Evolutionary conservation across 2,888 invertebrate species (phyloP), one percentile per base, ranked within the genome.

Genomic region (Metellina segmentata): DNA sequence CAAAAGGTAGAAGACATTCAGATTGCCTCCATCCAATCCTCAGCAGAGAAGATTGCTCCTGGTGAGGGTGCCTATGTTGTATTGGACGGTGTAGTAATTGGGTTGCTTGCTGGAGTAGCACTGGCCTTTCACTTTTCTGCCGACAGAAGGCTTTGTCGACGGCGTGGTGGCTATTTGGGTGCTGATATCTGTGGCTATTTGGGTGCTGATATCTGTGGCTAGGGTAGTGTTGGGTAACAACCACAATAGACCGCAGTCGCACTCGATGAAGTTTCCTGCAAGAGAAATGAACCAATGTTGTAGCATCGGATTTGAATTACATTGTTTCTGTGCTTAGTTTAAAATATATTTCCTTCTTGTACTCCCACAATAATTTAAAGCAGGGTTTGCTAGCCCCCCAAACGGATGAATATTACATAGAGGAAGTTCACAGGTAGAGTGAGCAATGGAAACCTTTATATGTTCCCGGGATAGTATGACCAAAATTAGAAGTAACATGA

Each of bases 181-280:
- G 85, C 13, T 11, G 13, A 13, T 74, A 0, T 13, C 70, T 13
- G 72, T 16, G 34, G 61, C 1, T 1, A 79, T n/a, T n/a, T n/a
- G n/a, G n/a, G 61, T 90, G 85, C 13, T 11, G 13, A 13, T 74
- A 0, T 13, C 70, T 13, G 72, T 16, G 34, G 61, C 1, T 1
- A 79, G 85, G 8, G 90, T 85, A 7, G 81, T 53, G 9, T 85
- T 53, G 0, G 79, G 51, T 4, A 86, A 19, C 20, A 90, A 48
- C 90, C 90, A 90, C 70, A 81, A 8, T 6, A 90, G 70, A 19
- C 75, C 53, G 13, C 90, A 90, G 48, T 90, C 74, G 53, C 90
- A 90, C n/a, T 81, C 70, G 7, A 90, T 70, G 71, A 90, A 90
- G 61, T 90, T 90, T 20, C 86, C 90, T 90, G n/a, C 4, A 61